Percentiles rank a stretch among this genome's conserved stretches.
phyloP scores from a whole-genome alignment of 1,140 invertebrate genomes.

The Centruroides sculpturatus region DNA sequence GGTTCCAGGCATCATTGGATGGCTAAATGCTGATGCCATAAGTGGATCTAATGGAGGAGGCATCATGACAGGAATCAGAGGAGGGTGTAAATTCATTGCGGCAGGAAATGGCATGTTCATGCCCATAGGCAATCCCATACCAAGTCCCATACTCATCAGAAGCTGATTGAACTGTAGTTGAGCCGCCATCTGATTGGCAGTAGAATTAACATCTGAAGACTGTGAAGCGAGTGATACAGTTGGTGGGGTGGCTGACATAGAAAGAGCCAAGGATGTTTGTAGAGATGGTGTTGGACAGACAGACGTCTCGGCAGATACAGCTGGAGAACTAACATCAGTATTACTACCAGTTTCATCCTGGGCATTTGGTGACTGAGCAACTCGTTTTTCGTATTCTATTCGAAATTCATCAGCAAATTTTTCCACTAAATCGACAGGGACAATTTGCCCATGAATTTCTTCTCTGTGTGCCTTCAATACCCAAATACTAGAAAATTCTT shows the following conservation, averaged over 20 bases:
- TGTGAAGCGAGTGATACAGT: slow-evolving; percentile 5
- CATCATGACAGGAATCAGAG: slow-evolving; percentile 75
- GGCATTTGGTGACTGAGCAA: background rate
- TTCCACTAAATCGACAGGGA: slow-evolving; percentile 75
- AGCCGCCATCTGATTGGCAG: slow-evolving; percentile 50
- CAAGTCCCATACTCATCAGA: slow-evolving; percentile 53
- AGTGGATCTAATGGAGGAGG: slow-evolving; percentile 31
- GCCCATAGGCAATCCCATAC: slow-evolving; percentile 45
- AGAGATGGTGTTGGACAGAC: slow-evolving; percentile 10
- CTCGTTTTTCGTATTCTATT: slow-evolving; percentile 64
- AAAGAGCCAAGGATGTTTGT: background rate
- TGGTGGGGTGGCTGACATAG: slow-evolving; percentile 6
- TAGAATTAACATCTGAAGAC: slow-evolving; percentile 24
- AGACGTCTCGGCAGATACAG: slow-evolving; percentile 2
- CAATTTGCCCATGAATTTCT: slow-evolving; percentile 81
- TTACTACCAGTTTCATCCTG: slow-evolving; percentile 5
- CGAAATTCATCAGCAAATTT: slow-evolving; percentile 82
- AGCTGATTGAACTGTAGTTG: slow-evolving; percentile 66
- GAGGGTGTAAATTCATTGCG: slow-evolving; percentile 71
- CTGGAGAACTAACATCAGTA: slow-evolving; percentile 1
- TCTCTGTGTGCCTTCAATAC: slow-evolving; percentile 90
- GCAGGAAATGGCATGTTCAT: slow-evolving; percentile 47
- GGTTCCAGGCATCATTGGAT: slow-evolving; percentile 15
- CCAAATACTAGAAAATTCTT: slow-evolving; percentile 89
- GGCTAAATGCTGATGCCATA: slow-evolving; percentile 22